Conservation (phyloP, 2,113 vertebrate genomes). For the Anoura caudifer region DNA sequence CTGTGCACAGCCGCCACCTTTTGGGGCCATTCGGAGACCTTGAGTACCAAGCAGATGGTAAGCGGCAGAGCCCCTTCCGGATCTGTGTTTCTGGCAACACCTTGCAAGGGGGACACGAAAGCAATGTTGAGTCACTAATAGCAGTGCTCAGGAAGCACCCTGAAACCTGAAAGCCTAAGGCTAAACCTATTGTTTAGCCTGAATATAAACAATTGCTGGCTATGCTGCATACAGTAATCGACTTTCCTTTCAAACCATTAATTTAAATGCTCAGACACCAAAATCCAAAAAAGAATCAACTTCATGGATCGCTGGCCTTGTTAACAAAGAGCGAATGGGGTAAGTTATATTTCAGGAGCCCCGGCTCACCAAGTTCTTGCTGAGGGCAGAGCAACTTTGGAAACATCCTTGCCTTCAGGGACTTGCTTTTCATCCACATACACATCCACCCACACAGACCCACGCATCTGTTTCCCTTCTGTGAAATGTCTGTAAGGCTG, state of each 20-base stretch:
- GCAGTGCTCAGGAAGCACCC: conserved; percentile 42
- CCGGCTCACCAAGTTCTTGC: conserved; percentile 22
- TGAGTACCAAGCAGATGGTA: conserved; percentile 63
- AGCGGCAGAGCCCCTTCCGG: conserved; percentile 47
- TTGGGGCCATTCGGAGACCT: not conserved
- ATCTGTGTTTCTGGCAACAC: conserved; percentile 57
- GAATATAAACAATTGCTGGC: conserved; percentile 65
- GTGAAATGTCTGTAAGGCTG: not conserved
- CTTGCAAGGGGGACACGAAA: conserved; percentile 56
- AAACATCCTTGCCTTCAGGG: conserved; percentile 12
- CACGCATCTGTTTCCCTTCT: not conserved
- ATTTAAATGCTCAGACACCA: conserved; percentile 69
- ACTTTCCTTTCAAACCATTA: conserved; percentile 70
- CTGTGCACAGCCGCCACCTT: conserved; percentile 47
- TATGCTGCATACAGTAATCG: conserved; percentile 54
- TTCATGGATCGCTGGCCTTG: conserved; percentile 75
- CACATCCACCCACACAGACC: not conserved
- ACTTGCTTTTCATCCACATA: conserved; percentile 16
- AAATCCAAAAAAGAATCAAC: conserved; percentile 72
- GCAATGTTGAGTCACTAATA: conserved; percentile 53
- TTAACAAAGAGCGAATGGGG: conserved; percentile 72
- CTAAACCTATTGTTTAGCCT: conserved; percentile 26
- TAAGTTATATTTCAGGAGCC: conserved; percentile 70
- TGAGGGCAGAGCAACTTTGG: conserved; percentile 49
- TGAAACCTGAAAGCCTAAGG: conserved; percentile 24